A percentile compares a stretch with the other conserved stretches of the same genome.
Evolutionary conservation across 2,888 invertebrate species (phyloP).

Genomic region (Sinotaia quadrata): DNA sequence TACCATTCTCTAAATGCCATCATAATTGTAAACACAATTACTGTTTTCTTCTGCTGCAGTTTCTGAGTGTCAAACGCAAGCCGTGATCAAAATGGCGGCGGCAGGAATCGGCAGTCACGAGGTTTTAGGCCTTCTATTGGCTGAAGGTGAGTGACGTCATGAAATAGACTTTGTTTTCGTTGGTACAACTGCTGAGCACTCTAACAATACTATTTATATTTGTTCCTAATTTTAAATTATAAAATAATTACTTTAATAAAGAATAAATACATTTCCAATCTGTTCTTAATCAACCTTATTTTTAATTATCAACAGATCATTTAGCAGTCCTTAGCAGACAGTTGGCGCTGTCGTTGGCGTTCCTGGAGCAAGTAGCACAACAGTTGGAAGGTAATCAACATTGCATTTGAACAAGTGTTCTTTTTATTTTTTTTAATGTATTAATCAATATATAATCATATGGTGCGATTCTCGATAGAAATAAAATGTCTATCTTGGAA

Average conservation of each 20-base stretch:
- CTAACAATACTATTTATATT: too few species aligned
- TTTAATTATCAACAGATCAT: neutral
- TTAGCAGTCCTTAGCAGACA: neutral
- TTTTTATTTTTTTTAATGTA: too few species aligned
- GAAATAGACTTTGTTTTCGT: too few species aligned
- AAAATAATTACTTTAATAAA: too few species aligned
- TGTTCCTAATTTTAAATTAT: too few species aligned
- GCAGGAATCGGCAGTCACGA: constrained; percentile 16
- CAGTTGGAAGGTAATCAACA: neutral
- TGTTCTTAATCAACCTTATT: neutral
- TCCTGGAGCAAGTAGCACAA: neutral
- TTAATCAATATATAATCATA: too few species aligned
- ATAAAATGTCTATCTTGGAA: too few species aligned
- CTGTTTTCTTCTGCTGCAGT: neutral
- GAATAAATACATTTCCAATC: neutral
- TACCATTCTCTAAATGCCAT: too few species aligned
- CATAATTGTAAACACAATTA: too few species aligned
- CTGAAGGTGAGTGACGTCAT: neutral
- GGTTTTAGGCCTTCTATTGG: neutral
- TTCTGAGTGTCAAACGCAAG: constrained; percentile 5
- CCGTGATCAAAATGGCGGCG: constrained; percentile 10
- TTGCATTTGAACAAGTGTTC: too few species aligned
- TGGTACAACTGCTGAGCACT: too few species aligned
- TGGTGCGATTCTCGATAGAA: too few species aligned
- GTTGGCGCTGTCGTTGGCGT: neutral